These are phyloP conservation scores for Dermatemys mawii DNA, from an alignment of 2,113 vertebrate genomes.

Conservation along the genomic window DNA sequence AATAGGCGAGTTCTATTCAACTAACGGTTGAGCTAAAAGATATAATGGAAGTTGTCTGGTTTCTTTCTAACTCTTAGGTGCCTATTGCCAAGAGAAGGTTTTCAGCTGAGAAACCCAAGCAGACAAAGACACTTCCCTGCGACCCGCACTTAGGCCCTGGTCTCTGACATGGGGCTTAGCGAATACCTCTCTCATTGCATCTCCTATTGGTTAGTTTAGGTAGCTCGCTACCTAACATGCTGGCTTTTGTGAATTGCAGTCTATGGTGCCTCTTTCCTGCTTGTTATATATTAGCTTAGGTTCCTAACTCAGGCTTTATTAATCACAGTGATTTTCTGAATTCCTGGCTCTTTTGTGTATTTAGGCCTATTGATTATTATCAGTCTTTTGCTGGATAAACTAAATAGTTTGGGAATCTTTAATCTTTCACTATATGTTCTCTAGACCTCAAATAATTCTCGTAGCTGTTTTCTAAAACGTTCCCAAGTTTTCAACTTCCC, in stretches of 20 bases:
- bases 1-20: too few relatives aligned
- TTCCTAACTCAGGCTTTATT: too few relatives aligned
- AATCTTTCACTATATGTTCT: neutral
- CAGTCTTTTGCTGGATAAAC: neutral
- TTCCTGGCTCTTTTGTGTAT: neutral
- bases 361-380: neutral
- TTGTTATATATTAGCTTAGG: neutral
- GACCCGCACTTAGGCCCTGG: neutral
- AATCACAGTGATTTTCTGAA: neutral
- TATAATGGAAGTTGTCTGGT: neutral
- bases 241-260: neutral
- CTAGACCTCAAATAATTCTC: neutral
- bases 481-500: neutral
- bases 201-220: neutral
- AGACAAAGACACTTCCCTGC: neutral
- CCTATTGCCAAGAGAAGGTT: neutral
- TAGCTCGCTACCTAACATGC: neutral
- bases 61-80: too few relatives aligned
- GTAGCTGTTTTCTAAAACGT: neutral
- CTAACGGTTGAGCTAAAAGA: neutral
- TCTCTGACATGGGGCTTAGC: neutral
- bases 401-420: neutral
- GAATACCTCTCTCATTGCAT: neutral
- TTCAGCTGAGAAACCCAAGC: neutral
- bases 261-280: neutral